Percentiles rank a stretch among this genome's conserved stretches.
Conservation (phyloP, 2,797 vertebrate species). For the Agapornis canus region DNA sequence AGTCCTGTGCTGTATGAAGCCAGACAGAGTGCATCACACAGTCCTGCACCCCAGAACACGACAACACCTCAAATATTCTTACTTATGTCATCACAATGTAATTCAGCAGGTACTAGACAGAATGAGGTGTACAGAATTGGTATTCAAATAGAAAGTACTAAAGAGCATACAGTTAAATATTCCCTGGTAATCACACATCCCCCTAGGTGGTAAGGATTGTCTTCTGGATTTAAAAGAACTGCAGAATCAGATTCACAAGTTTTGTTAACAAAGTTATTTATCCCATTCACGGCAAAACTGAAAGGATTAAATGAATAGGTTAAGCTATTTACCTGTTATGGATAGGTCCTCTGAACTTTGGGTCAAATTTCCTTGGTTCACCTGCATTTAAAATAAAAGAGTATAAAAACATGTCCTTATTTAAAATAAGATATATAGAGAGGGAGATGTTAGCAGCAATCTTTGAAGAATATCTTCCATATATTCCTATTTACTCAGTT, state of each 20-base stretch:
- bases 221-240: not conserved
- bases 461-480: not conserved
- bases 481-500: not conserved
- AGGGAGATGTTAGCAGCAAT: not conserved
- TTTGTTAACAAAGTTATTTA: not conserved
- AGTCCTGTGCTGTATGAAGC: not conserved
- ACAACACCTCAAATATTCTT: not conserved
- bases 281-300: not conserved
- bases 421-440: not conserved
- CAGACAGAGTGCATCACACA: not conserved
- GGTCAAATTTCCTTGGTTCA: conserved; percentile 90
- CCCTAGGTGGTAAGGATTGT: not conserved
- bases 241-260: not conserved
- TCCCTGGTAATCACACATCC: not conserved
- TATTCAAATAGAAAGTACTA: not conserved
- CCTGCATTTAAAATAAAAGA: conserved; percentile 84
- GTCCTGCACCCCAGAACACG: not conserved
- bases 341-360: conserved; percentile 91
- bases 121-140: not conserved
- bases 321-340: conserved; percentile 85
- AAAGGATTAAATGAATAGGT: not conserved
- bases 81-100: not conserved
- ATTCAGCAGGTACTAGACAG: not conserved
- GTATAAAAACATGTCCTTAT: conserved; percentile 10
- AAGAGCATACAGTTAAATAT: not conserved